Conservation (phyloP, 2,888 invertebrate species). For the Agrotis exclamationis region DNA sequence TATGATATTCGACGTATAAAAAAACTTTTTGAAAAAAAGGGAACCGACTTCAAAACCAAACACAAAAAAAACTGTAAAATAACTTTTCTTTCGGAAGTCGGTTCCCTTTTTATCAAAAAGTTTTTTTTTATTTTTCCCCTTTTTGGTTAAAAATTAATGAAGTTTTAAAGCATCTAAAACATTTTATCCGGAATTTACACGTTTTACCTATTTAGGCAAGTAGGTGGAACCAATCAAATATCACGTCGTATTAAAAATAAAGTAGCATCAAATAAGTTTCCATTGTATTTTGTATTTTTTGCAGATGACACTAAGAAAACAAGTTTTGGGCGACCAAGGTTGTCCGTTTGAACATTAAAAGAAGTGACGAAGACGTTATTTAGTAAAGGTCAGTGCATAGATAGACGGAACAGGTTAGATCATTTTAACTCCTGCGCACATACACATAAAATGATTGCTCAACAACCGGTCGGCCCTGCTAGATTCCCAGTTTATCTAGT, state of each 20-base stretch:
- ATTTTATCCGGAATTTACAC: background rate
- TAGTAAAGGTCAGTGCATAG: conserved; percentile 71
- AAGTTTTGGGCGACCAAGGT: conserved; percentile 56
- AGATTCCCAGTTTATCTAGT: conserved; percentile 65
- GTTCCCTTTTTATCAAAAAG: no score
- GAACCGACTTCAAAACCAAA: no score
- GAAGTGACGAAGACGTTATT: conserved; percentile 59
- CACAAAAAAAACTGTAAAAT: no score
- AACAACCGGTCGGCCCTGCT: conserved; percentile 70
- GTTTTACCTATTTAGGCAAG: background rate
- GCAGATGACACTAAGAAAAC: conserved; percentile 38
- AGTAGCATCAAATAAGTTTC: conserved; percentile 19
- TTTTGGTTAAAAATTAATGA: no score
- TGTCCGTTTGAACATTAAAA: conserved; percentile 52
- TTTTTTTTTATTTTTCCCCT: no score
- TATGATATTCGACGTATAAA: background rate
- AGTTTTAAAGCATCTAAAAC: background rate
- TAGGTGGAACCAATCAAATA: conserved; percentile 18
- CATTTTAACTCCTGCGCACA: conserved; percentile 61
- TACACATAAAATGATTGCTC: conserved; percentile 65
- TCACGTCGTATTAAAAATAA: conserved; percentile 5
- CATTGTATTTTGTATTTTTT: conserved; percentile 35
- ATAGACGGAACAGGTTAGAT: conserved; percentile 70
- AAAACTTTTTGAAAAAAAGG: no score
- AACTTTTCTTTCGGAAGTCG: no score